Evolutionary conservation across 1,140 invertebrate species (phyloP), one percentile per base, ranked within the genome.

Genomic region (Apis laboriosa): DNA sequence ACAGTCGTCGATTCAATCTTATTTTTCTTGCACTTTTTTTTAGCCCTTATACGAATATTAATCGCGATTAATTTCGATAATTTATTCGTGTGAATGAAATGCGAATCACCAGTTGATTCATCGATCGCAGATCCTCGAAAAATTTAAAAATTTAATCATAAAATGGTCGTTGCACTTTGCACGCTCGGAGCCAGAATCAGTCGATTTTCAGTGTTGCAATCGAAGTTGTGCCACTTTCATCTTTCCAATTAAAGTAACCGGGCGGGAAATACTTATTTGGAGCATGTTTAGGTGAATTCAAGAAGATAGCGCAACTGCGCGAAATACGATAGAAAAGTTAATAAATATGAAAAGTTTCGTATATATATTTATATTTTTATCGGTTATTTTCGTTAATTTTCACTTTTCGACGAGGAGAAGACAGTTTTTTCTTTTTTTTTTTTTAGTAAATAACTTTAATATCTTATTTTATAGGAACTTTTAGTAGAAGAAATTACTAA

Each of bases 401-500:
- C n/a, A n/a, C n/a, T n/a, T 64, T 80, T 34, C 3, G 17, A 21
- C 17, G n/a, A 9, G 19, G 19, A 17, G 21, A 43, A 17, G 21
- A 19, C 5, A 9, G 21, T 2, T 4, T 19, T 15, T 24, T 28
- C 17, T 15, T 24, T 1, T 1, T 1, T 71, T 55, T 15, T 24
- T 1, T 1, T 1, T 71, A 28, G 19, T 17, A 55, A 72, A 55
- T 55, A 55, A 53, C 15, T 19, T 55, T 28, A n/a, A 24, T 5
- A 7, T 24, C 56, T 15, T 17, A 84, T 88, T 85, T 79, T 92
- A 90, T 86, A 96, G 96, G 94, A 95, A 87, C 89, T 95, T 24
- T 82, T 96, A 3, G 93, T 96, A 0, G 94, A 95, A 83, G 93
- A 95, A 84, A 92, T 96, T 53, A 95, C 94, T 5, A 92, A 93